A percentile compares a stretch with the other conserved stretches of the same genome.
phyloP scores from a whole-genome alignment of 2,888 invertebrate species.

The Diloba caeruleocephala region DNA sequence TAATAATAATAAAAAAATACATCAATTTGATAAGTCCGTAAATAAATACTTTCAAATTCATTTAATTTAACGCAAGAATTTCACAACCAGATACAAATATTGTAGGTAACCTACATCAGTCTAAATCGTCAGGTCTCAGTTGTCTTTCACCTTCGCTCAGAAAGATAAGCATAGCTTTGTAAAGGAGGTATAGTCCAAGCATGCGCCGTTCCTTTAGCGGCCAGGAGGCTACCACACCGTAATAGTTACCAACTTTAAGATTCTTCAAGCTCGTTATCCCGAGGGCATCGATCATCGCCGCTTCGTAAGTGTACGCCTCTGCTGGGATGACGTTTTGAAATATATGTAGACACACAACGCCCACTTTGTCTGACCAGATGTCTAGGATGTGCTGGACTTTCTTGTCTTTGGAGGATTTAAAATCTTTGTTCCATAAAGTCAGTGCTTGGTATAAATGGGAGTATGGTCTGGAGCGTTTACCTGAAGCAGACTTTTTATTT shows the following conservation, averaged over 20 bases:
- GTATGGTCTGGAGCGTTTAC: slow-evolving; percentile 95
- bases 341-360: slow-evolving; percentile 96
- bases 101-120: slow-evolving; percentile 60
- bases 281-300: slow-evolving; percentile 97
- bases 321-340: slow-evolving; percentile 97
- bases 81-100: slow-evolving; percentile 54
- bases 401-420: slow-evolving; percentile 76
- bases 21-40: slow-evolving; percentile 28
- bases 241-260: slow-evolving; percentile 94
- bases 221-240: slow-evolving; percentile 94
- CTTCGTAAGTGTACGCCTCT: slow-evolving; percentile 98
- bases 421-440: slow-evolving; percentile 88
- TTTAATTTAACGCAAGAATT: slow-evolving; percentile 54
- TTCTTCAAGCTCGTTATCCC: slow-evolving; percentile 94
- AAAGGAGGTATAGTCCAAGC: slow-evolving; percentile 94
- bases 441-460: slow-evolving; percentile 97
- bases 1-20: slow-evolving; percentile 34
- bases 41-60: slow-evolving; percentile 43
- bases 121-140: slow-evolving; percentile 93
- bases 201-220: slow-evolving; percentile 91
- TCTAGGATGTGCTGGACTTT: slow-evolving; percentile 95
- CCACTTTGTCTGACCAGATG: slow-evolving; percentile 95
- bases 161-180: slow-evolving; percentile 95
- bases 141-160: slow-evolving; percentile 97
- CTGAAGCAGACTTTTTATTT: too few species aligned